phyloP scores from a whole-genome alignment of 2,888 invertebrate genomes.

The Drosophila neotestacea region DNA sequence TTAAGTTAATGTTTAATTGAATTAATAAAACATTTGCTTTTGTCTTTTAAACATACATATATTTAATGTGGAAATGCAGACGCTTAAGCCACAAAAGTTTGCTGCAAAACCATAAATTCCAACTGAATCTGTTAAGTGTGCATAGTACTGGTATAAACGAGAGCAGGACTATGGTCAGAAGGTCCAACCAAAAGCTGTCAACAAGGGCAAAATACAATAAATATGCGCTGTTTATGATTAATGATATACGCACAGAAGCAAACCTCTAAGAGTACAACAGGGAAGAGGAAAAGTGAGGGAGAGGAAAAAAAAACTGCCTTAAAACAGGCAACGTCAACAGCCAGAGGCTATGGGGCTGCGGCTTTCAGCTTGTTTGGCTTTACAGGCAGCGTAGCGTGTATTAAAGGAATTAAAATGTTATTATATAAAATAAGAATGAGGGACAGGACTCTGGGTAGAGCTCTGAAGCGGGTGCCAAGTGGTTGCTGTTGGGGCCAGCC shows the following conservation, averaged over 20 bases:
- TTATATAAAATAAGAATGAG: slow-evolving; percentile 65
- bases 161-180: slow-evolving; percentile 31
- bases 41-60: slow-evolving; percentile 11
- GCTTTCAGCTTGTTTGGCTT: slow-evolving; percentile 71
- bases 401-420: slow-evolving; percentile 81
- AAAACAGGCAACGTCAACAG: slow-evolving; percentile 50
- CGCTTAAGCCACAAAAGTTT: slow-evolving; percentile 18
- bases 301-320: slow-evolving; percentile 44
- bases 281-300: neutral
- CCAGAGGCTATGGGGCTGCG: slow-evolving; percentile 42
- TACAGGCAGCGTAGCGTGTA: slow-evolving; percentile 76
- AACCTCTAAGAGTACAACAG: slow-evolving; percentile 10
- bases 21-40: slow-evolving; percentile 9
- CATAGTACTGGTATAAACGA: slow-evolving; percentile 44
- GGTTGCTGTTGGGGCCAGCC: slow-evolving; percentile 45
- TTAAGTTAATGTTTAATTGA: slow-evolving; percentile 4
- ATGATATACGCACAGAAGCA: slow-evolving; percentile 71
- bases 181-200: slow-evolving; percentile 70
- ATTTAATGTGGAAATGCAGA: slow-evolving; percentile 21
- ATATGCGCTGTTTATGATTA: slow-evolving; percentile 79
- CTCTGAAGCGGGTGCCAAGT: slow-evolving; percentile 39
- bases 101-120: slow-evolving; percentile 39
- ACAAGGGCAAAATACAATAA: slow-evolving; percentile 70
- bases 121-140: slow-evolving; percentile 32
- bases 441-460: neutral